Base-by-base conservation (phyloP, 2,797 vertebrate species). In the Acestrorhynchus altus region DNA sequence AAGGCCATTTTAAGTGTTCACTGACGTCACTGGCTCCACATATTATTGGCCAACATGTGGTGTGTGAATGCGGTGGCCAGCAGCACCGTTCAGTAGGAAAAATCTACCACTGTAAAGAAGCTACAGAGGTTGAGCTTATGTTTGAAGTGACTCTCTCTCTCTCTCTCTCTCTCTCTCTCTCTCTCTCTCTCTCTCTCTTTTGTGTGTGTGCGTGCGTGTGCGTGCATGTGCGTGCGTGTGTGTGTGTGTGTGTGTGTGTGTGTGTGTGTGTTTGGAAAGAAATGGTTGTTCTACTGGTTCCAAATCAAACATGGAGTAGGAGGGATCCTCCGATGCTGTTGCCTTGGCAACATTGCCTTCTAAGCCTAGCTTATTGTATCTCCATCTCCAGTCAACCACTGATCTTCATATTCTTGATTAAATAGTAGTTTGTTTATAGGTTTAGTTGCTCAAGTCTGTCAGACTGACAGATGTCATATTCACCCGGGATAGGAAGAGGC, bases 311-410 rank as follows among this genome's bases (percentile, higher is more conserved):
- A 71, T 63, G 15, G 51, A 70, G 61, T 51, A 77, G 8, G 39
- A 74, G 61, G 13, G 56, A 76, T 72, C 56, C 70, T 64, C 42
- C 52, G 42, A 74, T 79, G 67, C 59, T 26, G 83, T 91, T 86
- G 88, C 87, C 87, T 83, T 90, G 88, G 87, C 86, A 77, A 85
- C 76, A 28, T 59, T 57, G 76, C 76, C 77, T 74, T 39, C 61
- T 66, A 49, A 77, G 57, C 54, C 67, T 63, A 31, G 20, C 61
- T 73, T 63, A 79, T 64, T 54, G 71, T 24, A 74, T 79, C 52
- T 70, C 61, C 22, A 15, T 80, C 46, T 73, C 68, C 46, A 49
- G 39, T 72, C 73, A 72, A 77, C 74, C 78, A 70, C 70, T 78
- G 67, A 69, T 46, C 61, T 79, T 74, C 71, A 54, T 49, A 80